Conservation (phyloP, 2,113 vertebrate genomes). For the Tychaedon coryphoeus region DNA sequence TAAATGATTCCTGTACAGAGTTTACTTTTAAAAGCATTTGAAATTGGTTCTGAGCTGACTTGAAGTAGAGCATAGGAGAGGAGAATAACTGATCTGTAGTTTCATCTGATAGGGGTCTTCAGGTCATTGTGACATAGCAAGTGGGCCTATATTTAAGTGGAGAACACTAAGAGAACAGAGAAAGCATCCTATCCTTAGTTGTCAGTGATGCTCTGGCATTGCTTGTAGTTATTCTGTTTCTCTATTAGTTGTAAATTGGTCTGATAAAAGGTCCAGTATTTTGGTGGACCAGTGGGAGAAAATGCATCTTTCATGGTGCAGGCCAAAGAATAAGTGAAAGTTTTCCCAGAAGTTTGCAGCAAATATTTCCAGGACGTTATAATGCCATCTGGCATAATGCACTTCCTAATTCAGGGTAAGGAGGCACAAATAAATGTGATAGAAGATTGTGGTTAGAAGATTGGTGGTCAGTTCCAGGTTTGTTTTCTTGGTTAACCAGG, state of each 20-base stretch:
- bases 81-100: background rate
- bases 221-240: background rate
- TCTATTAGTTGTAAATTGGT: background rate
- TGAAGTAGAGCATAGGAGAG: background rate
- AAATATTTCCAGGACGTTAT: background rate
- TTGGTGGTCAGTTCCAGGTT: background rate
- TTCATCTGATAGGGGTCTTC: background rate
- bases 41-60: background rate
- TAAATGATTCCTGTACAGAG: background rate
- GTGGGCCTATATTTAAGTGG: background rate
- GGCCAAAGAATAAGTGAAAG: background rate
- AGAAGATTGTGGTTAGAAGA: background rate
- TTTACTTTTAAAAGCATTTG: conserved; percentile 1
- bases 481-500: background rate
- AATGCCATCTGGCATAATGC: background rate
- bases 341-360: background rate
- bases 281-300: background rate
- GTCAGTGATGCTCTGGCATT: background rate
- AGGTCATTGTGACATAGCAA: background rate
- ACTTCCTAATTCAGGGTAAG: background rate
- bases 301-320: background rate
- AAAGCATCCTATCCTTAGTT: background rate
- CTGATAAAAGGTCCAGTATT: background rate
- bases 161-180: background rate
- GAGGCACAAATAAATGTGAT: background rate